Evolutionary conservation across 2,888 invertebrate genomes (phyloP), one percentile per base, ranked within the genome.

Genomic region (Drosophila hamatofila): DNA sequence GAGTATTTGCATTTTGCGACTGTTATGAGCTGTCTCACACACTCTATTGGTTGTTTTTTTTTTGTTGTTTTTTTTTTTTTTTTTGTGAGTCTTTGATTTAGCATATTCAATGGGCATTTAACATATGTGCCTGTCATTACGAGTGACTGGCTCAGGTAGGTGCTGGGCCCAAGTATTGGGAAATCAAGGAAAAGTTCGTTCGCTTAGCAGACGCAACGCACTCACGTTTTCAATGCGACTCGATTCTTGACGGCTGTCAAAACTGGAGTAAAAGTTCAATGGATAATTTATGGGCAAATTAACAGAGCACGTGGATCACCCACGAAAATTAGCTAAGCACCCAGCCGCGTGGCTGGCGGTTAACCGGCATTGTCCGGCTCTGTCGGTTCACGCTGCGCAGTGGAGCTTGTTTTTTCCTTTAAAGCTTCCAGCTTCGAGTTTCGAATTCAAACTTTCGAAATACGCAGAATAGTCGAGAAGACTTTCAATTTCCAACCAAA

Each of bases 221-320:
- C 78, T 80, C 82, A 83, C 83, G 83, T 88, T 87, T 87, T 86
- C 37, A 25, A 79, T 74, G 86, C 79, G 81, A 88, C 72, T 85
- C 61, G 69, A 88, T 80, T 82, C 75, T 46, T 56, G 63, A 60
- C 35, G 58, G 54, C 76, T 67, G 35, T 44, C 72, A 68, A 83
- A 87, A 67, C 81, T 88, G 69, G 88, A 84, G 83, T 88, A 87
- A 86, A 86, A 88, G 87, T 88, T 86, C 84, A 83, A 52, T 7
- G n/a, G 33, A 33, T 81, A 87, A 87, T 83, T 84, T 84, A 87
- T 86, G 54, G 25, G n/a, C 30, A 51, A 62, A 65, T 56, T 68
- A 55, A 7, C 42, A 12, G 44, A 56, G 83, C 85, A 85, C 85
- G 85, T 85, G 87, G 81, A 82, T 65, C 58, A 48, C 63, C 69